Percentiles rank a stretch among this genome's conserved stretches.
These are phyloP conservation scores for Fundulus diaphanus DNA, from an alignment of 2,797 vertebrate species.

Conservation along the genomic window DNA sequence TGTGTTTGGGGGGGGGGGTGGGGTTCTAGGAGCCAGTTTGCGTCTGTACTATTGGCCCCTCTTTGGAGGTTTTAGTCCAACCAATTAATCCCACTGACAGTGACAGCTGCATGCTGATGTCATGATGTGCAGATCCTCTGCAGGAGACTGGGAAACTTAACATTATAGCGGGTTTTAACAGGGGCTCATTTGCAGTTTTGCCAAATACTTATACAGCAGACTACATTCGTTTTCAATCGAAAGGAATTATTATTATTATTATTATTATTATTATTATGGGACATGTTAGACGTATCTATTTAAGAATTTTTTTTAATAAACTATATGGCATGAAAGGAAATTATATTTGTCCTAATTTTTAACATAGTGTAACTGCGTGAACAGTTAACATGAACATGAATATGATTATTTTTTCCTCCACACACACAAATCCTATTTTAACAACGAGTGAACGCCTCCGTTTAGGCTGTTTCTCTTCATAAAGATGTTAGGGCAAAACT, in stretches of 20 bases:
- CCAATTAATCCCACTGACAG: slow-evolving; percentile 38
- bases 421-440: not conserved
- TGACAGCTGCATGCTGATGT: slow-evolving; percentile 23
- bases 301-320: too few relatives aligned
- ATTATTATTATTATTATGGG: too few relatives aligned
- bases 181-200: not conserved
- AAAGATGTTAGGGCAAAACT: slow-evolving; percentile 13
- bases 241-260: not conserved
- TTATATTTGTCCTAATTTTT: not conserved
- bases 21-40: slow-evolving; percentile 29
- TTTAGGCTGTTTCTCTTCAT: not conserved
- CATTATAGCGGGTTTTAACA: not conserved
- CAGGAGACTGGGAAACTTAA: slow-evolving; percentile 32
- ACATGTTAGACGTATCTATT: too few relatives aligned
- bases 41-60: slow-evolving; percentile 24
- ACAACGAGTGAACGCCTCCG: slow-evolving; percentile 5
- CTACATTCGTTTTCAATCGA: not conserved
- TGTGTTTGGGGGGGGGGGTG: not conserved
- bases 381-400: too few relatives aligned
- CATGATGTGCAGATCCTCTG: slow-evolving; percentile 73
- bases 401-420: not conserved
- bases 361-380: not conserved
- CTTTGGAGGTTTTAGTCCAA: slow-evolving; percentile 42
- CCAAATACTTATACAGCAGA: not conserved
- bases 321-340: not conserved